Evolutionary conservation across 2,888 invertebrate species (phyloP).

Genomic region (Nudaria mundana): DNA sequence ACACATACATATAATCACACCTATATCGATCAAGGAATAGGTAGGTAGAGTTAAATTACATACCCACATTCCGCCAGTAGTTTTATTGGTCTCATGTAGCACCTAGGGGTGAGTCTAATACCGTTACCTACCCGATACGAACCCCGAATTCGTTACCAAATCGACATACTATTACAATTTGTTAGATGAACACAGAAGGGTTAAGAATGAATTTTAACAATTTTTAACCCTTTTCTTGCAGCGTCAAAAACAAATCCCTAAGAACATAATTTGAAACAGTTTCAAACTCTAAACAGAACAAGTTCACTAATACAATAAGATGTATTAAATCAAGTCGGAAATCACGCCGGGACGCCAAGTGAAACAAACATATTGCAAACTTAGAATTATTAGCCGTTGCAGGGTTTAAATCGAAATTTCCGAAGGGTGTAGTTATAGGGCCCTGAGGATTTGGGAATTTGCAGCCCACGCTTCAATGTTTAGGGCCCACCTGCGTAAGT

Average conservation of each 20-base stretch:
- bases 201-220: too few relatives aligned
- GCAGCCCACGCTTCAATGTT: conserved; percentile 45
- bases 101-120: too few relatives aligned
- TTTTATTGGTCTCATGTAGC: too few relatives aligned
- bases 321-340: conserved; percentile 34
- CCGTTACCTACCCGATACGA: too few relatives aligned
- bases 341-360: conserved; percentile 26
- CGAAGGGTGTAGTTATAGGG: conserved; percentile 51
- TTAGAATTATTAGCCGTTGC: conserved; percentile 51
- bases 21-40: too few relatives aligned
- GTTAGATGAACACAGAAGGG: too few relatives aligned
- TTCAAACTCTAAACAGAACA: conserved; percentile 12
- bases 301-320: conserved; percentile 31
- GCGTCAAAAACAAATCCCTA: background rate
- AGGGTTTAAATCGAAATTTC: conserved; percentile 50
- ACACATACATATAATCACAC: too few relatives aligned
- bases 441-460: conserved; percentile 56
- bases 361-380: conserved; percentile 48
- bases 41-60: too few relatives aligned
- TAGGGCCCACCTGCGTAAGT: conserved; percentile 37
- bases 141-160: too few relatives aligned
- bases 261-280: conserved; percentile 6
- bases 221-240: too few relatives aligned
- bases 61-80: too few relatives aligned
- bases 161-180: too few relatives aligned